Percentiles rank a stretch among this genome's conserved stretches.
Conservation (phyloP, 2,888 invertebrate genomes). For the Orthosia gracilis region DNA sequence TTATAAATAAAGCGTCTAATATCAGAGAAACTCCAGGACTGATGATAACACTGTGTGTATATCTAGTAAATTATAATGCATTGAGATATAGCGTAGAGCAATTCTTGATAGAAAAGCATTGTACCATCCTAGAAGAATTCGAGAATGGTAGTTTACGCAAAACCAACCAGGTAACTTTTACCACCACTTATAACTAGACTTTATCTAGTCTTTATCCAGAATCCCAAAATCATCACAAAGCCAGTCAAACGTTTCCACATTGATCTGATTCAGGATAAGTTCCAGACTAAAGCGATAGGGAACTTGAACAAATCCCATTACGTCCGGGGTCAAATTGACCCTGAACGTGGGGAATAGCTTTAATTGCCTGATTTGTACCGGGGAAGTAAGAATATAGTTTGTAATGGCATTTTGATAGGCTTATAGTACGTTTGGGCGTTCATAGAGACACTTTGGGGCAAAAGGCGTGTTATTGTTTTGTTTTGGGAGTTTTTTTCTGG, state of each 20-base stretch:
- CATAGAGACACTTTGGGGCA: constrained; percentile 10
- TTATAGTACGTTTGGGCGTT: constrained; percentile 3
- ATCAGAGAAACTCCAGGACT: too few relatives aligned
- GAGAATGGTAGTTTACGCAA: neutral
- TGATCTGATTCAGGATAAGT: constrained; percentile 37
- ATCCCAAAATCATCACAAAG: constrained; percentile 5
- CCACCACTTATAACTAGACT: neutral
- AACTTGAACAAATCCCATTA: constrained; percentile 50
- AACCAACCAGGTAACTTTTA: neutral
- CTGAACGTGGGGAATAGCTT: constrained; percentile 42
- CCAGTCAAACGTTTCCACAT: neutral
- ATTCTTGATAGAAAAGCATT: too few relatives aligned
- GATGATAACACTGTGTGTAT: too few relatives aligned
- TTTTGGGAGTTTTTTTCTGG: neutral
- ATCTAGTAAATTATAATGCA: too few relatives aligned
- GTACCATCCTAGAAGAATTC: neutral
- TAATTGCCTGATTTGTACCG: constrained; percentile 43
- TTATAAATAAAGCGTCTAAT: too few relatives aligned
- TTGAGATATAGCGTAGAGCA: too few relatives aligned
- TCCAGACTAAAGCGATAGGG: constrained; percentile 32
- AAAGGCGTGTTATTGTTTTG: constrained; percentile 16
- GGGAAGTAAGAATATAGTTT: constrained; percentile 37
- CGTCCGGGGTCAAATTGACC: constrained; percentile 28
- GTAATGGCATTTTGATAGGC: constrained; percentile 41
- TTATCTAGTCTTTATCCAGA: neutral